Base-by-base conservation (phyloP, 2,888 invertebrate genomes). In the Heliconius aoede region DNA sequence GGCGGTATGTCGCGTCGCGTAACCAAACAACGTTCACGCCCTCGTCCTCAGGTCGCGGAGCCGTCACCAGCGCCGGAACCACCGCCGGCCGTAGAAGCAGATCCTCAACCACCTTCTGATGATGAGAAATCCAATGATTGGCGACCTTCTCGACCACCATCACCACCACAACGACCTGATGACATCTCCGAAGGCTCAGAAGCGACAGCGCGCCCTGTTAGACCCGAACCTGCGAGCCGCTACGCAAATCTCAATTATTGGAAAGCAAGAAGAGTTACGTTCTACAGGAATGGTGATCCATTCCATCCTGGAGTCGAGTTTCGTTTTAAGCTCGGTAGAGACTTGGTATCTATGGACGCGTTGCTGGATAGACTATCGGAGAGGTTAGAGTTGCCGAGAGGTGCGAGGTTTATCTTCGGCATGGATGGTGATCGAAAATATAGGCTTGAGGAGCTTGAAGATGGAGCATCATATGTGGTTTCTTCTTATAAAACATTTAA, bases 211-310 rank as follows among this genome's bases (percentile, higher is more conserved):
- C 95, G 95, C 92, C 96, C 94, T 89, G 95, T 84, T 91, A 94
- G 89, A 90, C 88, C 94, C 82, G 92, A 95, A 90, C 95, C 95
- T 83, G 87, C 95, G 76, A 95, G 95, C 88, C 93, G 96, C 84
- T 97, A 97, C 90, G 96, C 96, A 81, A 97, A 97, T 89, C 95
- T 97, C 73, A 97, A 97, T 81, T 98, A 97, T 87, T 98, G 98
- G 98, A 96, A 97, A 85, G 97, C 98, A 1, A 95, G 98, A 78
- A 95, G 98, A 73, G 97, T 98, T 77, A 96, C 97, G 1, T 98
- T 99, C 91, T 99, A 97, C 93, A 96, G 98, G 88, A 99, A 99
- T 95, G 99, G 99, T 4, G 98, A 99, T 88, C 97, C 98, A 0
- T 98, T 98, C 87, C 98, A 97, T 87, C 98, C 97, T 24, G 98